Conservation (phyloP, 1,140 invertebrate species). For the Leptonema lineaticorne region DNA sequence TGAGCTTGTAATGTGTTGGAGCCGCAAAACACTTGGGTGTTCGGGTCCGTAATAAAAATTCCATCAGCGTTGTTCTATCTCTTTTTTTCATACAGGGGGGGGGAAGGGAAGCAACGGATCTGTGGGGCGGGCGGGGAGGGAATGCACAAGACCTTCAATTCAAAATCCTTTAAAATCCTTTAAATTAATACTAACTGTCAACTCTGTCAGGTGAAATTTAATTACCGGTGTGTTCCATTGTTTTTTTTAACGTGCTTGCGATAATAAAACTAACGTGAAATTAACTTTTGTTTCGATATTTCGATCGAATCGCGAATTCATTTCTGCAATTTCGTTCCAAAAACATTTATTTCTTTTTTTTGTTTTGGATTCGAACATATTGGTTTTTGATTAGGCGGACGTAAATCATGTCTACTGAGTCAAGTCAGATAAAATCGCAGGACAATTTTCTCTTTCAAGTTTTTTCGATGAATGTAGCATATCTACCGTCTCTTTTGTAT, state of each 20-base stretch:
- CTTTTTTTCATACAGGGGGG: not conserved
- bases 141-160: no score
- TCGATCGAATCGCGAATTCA: not conserved
- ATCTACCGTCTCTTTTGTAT: not conserved
- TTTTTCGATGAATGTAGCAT: not conserved
- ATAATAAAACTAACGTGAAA: constrained; percentile 5
- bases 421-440: constrained; percentile 8
- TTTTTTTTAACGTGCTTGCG: constrained; percentile 8
- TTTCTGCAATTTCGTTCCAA: not conserved
- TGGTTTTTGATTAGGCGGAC: constrained; percentile 6
- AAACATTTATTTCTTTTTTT: not conserved
- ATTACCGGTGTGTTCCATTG: constrained; percentile 28
- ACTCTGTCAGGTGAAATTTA: constrained; percentile 33
- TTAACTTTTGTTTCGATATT: not conserved
- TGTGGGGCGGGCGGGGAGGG: not conserved
- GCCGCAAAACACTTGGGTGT: constrained; percentile 33
- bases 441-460: constrained; percentile 8
- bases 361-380: not conserved
- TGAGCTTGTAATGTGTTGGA: constrained; percentile 4
- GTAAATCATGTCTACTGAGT: constrained; percentile 4
- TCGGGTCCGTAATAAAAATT: constrained; percentile 38
- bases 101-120: not conserved
- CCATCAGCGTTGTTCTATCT: constrained; percentile 30
- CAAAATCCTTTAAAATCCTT: constrained; percentile 27
- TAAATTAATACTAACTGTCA: constrained; percentile 40